Base-by-base conservation (phyloP, 2,797 vertebrate genomes). In the Emydoidea blandingii region DNA sequence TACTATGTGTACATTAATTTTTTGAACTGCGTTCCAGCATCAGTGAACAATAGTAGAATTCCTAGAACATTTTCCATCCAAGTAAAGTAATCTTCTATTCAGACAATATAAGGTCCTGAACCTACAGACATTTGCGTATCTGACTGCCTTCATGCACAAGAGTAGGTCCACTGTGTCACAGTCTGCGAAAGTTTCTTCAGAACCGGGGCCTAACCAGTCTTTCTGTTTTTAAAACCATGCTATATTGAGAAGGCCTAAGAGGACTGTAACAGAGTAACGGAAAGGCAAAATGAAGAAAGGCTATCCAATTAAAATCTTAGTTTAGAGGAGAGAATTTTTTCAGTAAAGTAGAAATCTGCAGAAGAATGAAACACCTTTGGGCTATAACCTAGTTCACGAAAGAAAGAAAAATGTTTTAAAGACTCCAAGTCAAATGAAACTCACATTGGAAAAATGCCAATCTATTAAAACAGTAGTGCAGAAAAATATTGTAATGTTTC, bases 291-390 rank as follows among this genome's bases (percentile, higher is more conserved):
- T 25, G 23, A 47, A 29, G 14, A 47, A 87, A 79, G 12, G 59
- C 31, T 11, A 3, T 27, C 41, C 18, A 78, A 52, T 74, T 83
- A 78, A 27, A 1, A 91, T 65, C 53, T 78, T 62, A 31, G 57
- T 62, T 52, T 10, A 37, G 8, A 37, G n/a, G 21, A 72, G 12
- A 21, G 49, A 79, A 85, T 8, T 16, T 29, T 86, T 86, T 72
- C 8, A 2, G 47, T 52, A 79, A 90, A 23, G 14, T 0, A 78
- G 44, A 0, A 86, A 3, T 31, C 49, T 74, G 34, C 3, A 54
- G 59, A 91, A 81, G 41, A 88, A 81, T 0, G 6, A 79, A 88
- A 53, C 34, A 92, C 2, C 57, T 82, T 37, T 15, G 81, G 62
- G 41, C 14, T 59, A 65, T 21, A 72, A 86, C 83, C 3, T 21